A percentile compares a stretch with the other conserved stretches of the same genome.
Evolutionary conservation across 2,797 vertebrate species (phyloP).

Genomic region (Macrochelys suwanniensis): DNA sequence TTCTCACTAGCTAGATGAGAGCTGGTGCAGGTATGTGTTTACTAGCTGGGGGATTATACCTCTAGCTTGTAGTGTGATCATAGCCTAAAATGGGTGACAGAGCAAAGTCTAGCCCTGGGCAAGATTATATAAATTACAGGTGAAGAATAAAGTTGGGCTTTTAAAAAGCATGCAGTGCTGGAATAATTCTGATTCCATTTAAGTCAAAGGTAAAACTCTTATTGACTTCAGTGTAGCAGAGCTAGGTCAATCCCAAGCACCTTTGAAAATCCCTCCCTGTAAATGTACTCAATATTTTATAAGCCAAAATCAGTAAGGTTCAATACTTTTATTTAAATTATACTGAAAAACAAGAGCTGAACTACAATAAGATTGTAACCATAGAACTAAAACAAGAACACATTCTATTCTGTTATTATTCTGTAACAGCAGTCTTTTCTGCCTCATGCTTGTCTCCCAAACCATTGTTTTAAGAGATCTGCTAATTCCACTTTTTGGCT

Average conservation of each 20-base stretch:
- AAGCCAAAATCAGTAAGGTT: neutral
- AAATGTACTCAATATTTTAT: neutral
- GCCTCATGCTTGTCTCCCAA: accelerated
- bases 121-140: neutral
- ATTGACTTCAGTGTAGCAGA: neutral
- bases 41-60: neutral
- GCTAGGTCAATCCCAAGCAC: neutral
- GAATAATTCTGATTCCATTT: neutral
- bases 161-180: accelerated
- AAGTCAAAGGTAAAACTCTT: neutral
- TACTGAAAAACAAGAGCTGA: neutral
- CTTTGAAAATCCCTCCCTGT: neutral
- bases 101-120: neutral
- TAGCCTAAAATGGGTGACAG: neutral
- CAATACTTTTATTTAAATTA: neutral
- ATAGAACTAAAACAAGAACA: neutral
- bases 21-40: neutral
- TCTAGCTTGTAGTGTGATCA: neutral
- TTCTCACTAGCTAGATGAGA: neutral
- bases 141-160: neutral
- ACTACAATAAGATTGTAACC: neutral
- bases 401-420: neutral
- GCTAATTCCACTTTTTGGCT: neutral
- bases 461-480: neutral
- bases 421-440: accelerated